Evolutionary conservation across 1,140 invertebrate genomes (phyloP).

Genomic region (Nylanderia fulva): DNA sequence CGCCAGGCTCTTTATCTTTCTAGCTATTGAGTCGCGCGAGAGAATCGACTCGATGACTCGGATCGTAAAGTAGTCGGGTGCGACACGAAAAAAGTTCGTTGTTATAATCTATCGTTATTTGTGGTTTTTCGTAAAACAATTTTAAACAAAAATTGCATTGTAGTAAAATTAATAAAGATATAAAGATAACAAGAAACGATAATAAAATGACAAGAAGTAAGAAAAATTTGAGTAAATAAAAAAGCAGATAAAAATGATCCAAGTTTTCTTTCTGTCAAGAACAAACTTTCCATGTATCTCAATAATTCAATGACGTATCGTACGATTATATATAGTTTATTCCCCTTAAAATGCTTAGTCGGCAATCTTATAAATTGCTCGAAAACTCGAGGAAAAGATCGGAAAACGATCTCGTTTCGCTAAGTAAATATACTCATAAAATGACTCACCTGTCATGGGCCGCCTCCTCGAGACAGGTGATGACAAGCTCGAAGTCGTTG

Average conservation of each 20-base stretch:
- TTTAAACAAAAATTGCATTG: not conserved
- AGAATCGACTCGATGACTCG: not conserved
- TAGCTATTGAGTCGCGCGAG: slow-evolving; percentile 27
- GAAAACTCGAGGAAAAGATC: slow-evolving; percentile 5
- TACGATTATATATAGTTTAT: slow-evolving; percentile 22
- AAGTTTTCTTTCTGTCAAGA: not conserved
- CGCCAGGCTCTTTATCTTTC: slow-evolving; percentile 29
- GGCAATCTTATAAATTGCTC: slow-evolving; percentile 9
- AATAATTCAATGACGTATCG: not conserved
- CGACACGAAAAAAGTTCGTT: slow-evolving; percentile 1
- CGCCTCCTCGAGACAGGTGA: slow-evolving; percentile 86
- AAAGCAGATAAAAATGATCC: not conserved
- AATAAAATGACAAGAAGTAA: not conserved
- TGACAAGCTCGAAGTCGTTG: slow-evolving; percentile 85
- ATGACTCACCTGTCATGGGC: slow-evolving; percentile 82
- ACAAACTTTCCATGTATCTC: not conserved
- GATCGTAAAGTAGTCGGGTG: slow-evolving; percentile 2
- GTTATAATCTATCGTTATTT: not conserved
- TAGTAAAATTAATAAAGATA: not conserved
- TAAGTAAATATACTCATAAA: not conserved
- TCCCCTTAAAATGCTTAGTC: slow-evolving; percentile 9
- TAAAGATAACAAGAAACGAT: not conserved
- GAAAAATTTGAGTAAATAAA: not conserved
- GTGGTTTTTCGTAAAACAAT: not conserved
- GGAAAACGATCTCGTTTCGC: not conserved